Percentiles rank a stretch among this genome's conserved stretches.
Conservation (phyloP, 2,113 vertebrate species). For the Ciconia maguari region DNA sequence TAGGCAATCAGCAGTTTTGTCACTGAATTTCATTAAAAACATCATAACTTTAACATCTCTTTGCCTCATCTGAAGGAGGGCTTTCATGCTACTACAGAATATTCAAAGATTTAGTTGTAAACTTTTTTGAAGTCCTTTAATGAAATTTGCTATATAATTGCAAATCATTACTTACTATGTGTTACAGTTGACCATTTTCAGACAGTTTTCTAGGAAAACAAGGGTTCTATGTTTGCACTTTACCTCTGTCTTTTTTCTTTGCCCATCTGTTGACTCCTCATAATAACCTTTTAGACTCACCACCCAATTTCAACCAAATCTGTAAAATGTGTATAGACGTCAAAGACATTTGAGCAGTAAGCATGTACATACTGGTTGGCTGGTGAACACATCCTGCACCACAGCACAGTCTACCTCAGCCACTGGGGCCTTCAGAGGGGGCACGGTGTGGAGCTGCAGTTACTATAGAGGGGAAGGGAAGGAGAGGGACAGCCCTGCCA, state of each 20-base stretch:
- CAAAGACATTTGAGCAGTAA: not conserved
- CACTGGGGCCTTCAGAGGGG: not conserved
- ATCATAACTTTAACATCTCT: not conserved
- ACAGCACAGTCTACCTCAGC: not conserved
- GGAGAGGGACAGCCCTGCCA: not conserved
- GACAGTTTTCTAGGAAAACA: not conserved
- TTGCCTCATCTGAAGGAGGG: not conserved
- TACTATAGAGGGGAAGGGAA: not conserved
- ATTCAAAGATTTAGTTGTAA: not conserved
- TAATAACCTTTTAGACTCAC: not conserved
- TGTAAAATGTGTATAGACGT: not conserved
- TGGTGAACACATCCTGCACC: not conserved
- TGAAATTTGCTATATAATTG: not conserved
- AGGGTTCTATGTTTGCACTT: not conserved
- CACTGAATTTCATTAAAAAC: not conserved
- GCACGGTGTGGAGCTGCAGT: accelerated
- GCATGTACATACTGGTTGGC: accelerated
- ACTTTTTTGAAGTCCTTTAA: not conserved
- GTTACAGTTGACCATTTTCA: not conserved
- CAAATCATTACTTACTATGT: not conserved
- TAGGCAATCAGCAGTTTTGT: not conserved
- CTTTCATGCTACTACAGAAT: not conserved
- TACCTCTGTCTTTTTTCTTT: not conserved
- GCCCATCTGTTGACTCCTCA: not conserved
- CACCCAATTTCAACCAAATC: not conserved